These are phyloP conservation scores for Bursaphelenchus okinawaensis DNA, from an alignment of 2,888 invertebrate genomes.

Conservation along the genomic window DNA sequence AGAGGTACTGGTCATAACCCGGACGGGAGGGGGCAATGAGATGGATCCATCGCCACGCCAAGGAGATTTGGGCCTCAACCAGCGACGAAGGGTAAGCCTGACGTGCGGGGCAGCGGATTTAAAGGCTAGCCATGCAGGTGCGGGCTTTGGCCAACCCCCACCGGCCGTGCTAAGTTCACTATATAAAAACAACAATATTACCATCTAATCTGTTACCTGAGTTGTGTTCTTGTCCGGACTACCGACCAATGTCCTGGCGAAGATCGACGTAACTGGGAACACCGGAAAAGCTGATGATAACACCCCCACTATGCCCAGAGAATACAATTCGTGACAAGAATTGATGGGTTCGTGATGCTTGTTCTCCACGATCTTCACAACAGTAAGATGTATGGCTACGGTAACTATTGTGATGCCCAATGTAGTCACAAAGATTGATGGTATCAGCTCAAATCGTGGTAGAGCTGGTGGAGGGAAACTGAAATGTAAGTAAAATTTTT, in stretches of 20 bases:
- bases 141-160: too few relatives aligned
- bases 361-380: constrained; percentile 54
- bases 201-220: constrained; percentile 30
- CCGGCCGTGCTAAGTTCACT: too few relatives aligned
- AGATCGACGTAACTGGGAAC: constrained; percentile 56
- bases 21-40: too few relatives aligned
- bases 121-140: too few relatives aligned
- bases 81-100: too few relatives aligned
- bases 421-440: constrained; percentile 45
- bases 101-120: too few relatives aligned
- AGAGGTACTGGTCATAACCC: too few relatives aligned
- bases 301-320: constrained; percentile 55
- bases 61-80: too few relatives aligned
- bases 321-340: constrained; percentile 53
- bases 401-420: constrained; percentile 50
- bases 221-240: constrained; percentile 52
- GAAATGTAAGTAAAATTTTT: constrained; percentile 2
- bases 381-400: constrained; percentile 52
- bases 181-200: too few relatives aligned
- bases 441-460: constrained; percentile 50
- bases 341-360: constrained; percentile 53
- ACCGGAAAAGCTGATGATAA: constrained; percentile 54
- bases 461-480: constrained; percentile 52
- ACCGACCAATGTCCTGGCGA: constrained; percentile 52
- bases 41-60: too few relatives aligned